Conservation (phyloP, 1,140 invertebrate species). For the Probaryconus sp. region DNA sequence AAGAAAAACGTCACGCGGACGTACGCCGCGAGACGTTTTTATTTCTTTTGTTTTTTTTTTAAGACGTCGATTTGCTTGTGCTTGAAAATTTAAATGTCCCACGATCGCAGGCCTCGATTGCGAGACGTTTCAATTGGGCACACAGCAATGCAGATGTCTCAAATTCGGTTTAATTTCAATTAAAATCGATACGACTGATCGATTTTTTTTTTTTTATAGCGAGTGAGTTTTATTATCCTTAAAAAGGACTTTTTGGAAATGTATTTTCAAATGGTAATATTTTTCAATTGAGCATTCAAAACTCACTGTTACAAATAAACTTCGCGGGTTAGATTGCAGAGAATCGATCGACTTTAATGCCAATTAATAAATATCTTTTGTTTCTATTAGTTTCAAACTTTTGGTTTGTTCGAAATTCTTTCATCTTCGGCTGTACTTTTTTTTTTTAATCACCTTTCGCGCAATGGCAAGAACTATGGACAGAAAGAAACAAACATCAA, state of each 20-base stretch:
- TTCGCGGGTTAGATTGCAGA: conserved; percentile 10
- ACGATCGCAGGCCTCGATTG: conserved; percentile 77
- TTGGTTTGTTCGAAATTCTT: neutral
- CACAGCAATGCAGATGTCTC: conserved; percentile 47
- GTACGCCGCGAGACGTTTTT: conserved; percentile 73
- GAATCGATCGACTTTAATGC: conserved; percentile 17
- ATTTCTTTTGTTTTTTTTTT: too few relatives aligned
- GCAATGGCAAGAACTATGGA: neutral
- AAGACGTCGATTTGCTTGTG: conserved; percentile 48
- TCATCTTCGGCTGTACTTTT: too few relatives aligned
- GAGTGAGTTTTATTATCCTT: too few relatives aligned
- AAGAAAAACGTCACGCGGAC: conserved; percentile 62
- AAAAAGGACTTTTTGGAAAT: too few relatives aligned
- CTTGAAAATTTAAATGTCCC: conserved; percentile 65
- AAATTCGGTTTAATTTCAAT: too few relatives aligned
- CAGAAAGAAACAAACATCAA: conserved; percentile 8
- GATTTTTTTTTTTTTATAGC: too few relatives aligned
- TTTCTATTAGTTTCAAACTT: too few relatives aligned
- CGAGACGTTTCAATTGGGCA: conserved; percentile 68
- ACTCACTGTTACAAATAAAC: neutral
- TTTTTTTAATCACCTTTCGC: too few relatives aligned
- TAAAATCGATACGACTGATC: too few relatives aligned
- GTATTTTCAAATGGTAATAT: too few relatives aligned
- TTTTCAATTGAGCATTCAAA: neutral
- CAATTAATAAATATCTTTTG: too few relatives aligned